These are phyloP conservation scores for Eidolon dupreanum DNA, from an alignment of 2,797 vertebrate species.

Conservation along the genomic window DNA sequence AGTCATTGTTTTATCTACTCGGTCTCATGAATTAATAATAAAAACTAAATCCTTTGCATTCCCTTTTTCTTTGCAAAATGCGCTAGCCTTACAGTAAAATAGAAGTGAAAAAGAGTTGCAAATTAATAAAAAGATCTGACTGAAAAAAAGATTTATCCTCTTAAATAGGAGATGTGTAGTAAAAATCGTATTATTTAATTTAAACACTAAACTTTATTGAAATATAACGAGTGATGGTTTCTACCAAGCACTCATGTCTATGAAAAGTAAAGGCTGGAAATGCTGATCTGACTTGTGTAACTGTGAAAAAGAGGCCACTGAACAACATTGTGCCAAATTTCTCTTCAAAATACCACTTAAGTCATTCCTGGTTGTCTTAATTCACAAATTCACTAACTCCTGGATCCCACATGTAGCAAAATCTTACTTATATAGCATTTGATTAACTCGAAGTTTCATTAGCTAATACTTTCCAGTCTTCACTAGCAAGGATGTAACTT, in stretches of 20 bases:
- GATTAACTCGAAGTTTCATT: not conserved
- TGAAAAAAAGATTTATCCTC: not conserved
- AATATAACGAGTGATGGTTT: not conserved
- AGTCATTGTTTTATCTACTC: not conserved
- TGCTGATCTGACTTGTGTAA: not conserved
- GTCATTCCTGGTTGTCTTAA: not conserved
- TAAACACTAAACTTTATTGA: not conserved
- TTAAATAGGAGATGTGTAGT: not conserved
- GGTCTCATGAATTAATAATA: not conserved
- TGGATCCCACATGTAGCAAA: not conserved
- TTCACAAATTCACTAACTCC: not conserved
- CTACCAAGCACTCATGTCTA: not conserved
- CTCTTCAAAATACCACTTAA: not conserved
- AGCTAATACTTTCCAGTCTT: not conserved
- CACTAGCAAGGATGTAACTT: not conserved
- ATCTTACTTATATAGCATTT: not conserved
- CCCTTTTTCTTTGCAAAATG: not conserved
- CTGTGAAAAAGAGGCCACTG: not conserved
- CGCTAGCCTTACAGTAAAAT: not conserved
- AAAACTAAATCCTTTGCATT: not conserved
- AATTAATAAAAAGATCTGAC: not conserved
- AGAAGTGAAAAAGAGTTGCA: not conserved
- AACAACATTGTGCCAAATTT: not conserved
- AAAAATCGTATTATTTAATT: not conserved
- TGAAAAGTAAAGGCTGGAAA: not conserved